Base-by-base conservation (phyloP, 2,888 invertebrate genomes). In the Camptogramma bilineatum region DNA sequence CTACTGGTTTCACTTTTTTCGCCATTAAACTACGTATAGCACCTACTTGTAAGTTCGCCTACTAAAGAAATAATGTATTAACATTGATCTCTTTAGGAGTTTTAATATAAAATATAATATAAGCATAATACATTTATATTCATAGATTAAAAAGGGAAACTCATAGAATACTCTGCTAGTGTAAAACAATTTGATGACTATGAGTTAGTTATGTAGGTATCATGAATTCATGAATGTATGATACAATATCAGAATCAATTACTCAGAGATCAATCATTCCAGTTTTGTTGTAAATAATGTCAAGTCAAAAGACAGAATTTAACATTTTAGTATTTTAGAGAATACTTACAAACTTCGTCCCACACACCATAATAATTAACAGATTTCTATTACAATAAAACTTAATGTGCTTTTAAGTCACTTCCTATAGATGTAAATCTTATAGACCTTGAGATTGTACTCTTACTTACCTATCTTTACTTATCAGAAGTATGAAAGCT, bases 31-130 rank as follows among this genome's bases (percentile, higher is more conserved):
- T 42, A 48, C 24, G 24, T 44, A 34, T 10, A 53, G 21, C 51
- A 48, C 21, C n/a, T 64, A 59, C 3, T 52, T 46, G 21, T 59
- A 64, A 64, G 50, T 51, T 58, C 16, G 53, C 56, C 55, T 34
- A 64, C 39, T 59, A 34, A 55, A 60, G 52, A 64, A 60, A 57
- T 58, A 46, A 59, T 55, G 52, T 52, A 42, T 53, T 48, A 63
- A 58, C 53, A 61, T 65, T 65, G 65, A 65, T 65, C 65, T 65
- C 65, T 56, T 48, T 48, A 50, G 61, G 53, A 65, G 34, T 57
- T 44, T 44, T 61, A 53, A n/a, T 48, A 50, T 34, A 24, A 60
- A 46, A 24, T 31, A 52, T 34, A 46, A 21, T 44, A 31, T 56
- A 50, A 52, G 42, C 44, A 44, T 60, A 48, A 64, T 59, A 53